Base-by-base conservation (phyloP, 2,888 invertebrate genomes). In the Lomographa bimaculata region DNA sequence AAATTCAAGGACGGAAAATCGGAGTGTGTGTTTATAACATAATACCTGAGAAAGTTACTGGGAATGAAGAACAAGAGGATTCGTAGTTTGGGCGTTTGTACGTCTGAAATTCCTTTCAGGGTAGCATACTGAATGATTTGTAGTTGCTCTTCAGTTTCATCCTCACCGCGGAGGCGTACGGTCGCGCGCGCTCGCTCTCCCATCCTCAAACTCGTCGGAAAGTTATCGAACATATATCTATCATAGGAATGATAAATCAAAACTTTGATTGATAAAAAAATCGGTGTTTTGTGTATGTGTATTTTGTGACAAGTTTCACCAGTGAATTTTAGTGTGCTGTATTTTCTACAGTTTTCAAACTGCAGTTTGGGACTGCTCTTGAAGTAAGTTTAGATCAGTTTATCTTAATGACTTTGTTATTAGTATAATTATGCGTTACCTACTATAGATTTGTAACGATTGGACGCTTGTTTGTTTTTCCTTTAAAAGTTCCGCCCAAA, bases 111-210 rank as follows among this genome's bases (percentile, higher is more conserved):
- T 4, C 11, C 8, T 5, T 12, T 21, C 14, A 1, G 14, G 12
- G 21, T 32, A n/a, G 9, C 23, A 1, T 2, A 9, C 8, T n/a
- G n/a, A n/a, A n/a, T n/a, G 14, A 2, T 14, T 4, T 14, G 14
- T 14, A 14, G 24, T 10, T 23, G 3, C 17, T 6, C 16, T 14
- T 70, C 79, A 81, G 81, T 82, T 56, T 63, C 67, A 59, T 57
- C 54, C 51, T 55, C 72, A 34, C 35, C 48, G 52, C 30, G 53
- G 32, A 17, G 17, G 36, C 47, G 54, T 34, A 47, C 62, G 67
- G 66, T 59, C 73, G 74, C 59, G 66, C 63, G 62, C 54, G 33
- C 33, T 26, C 40, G 50, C n/a, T n/a, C 60, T 59, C 55, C 38
- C 11, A 12, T 17, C 29, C 50, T 26, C 33, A 37, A 50, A 12